phyloP scores from a whole-genome alignment of 2,888 invertebrate species.

The Chorisops tibialis region DNA sequence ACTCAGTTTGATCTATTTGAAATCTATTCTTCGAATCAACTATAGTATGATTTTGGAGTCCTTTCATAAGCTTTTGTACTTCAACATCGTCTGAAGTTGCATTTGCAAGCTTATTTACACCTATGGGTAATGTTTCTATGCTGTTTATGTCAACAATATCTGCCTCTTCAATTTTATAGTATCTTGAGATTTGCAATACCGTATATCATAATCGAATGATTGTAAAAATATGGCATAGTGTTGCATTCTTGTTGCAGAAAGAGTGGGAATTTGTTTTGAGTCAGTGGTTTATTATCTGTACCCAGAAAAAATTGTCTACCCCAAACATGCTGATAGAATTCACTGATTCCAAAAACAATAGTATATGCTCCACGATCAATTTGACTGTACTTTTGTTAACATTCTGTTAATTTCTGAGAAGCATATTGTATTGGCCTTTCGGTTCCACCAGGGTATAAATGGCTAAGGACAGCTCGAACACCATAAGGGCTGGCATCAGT shows the following conservation, averaged over 20 bases:
- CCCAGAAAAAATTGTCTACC: constrained; percentile 39
- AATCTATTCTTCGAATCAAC: too few species aligned
- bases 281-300: constrained; percentile 38
- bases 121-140: too few species aligned
- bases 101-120: too few species aligned
- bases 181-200: constrained; percentile 27
- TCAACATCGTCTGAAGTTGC: too few species aligned
- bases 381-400: constrained; percentile 39
- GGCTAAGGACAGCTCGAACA: constrained; percentile 43
- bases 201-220: constrained; percentile 34
- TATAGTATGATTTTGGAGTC: too few species aligned
- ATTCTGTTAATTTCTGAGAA: constrained; percentile 40
- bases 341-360: constrained; percentile 44
- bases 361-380: constrained; percentile 41
- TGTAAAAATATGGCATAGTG: constrained; percentile 36
- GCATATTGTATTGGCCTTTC: constrained; percentile 47
- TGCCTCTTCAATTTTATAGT: constrained; percentile 15
- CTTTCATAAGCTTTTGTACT: too few species aligned
- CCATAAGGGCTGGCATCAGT: constrained; percentile 39
- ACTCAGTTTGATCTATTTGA: constrained; percentile 13
- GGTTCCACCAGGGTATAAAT: constrained; percentile 41
- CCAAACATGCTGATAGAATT: constrained; percentile 46
- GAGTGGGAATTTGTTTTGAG: constrained; percentile 32
- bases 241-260: constrained; percentile 36
- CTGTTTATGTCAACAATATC: too few species aligned